A percentile compares a stretch with the other conserved stretches of the same genome.
Evolutionary conservation across 2,113 vertebrate species (phyloP).

Genomic region (Budorcas taxicolor): DNA sequence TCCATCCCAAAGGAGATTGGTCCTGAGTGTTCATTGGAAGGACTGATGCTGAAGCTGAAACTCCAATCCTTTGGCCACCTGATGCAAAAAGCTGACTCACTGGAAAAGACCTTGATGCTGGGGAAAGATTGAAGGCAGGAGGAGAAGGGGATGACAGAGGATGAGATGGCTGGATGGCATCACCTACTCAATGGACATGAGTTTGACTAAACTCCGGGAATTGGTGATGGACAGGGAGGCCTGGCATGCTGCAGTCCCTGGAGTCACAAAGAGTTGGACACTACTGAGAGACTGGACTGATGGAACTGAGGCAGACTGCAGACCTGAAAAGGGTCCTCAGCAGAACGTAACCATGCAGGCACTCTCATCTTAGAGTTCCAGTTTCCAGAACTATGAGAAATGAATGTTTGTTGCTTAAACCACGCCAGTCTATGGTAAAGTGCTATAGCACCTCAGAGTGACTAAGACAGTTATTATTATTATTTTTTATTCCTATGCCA

Average conservation of each 20-base stretch:
- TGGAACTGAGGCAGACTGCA: neutral
- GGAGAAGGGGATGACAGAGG: neutral
- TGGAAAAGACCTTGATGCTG: neutral
- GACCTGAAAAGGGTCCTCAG: neutral
- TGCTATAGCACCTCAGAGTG: neutral
- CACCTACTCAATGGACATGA: neutral
- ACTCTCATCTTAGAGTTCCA: neutral
- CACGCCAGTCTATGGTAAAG: neutral
- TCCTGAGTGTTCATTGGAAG: neutral
- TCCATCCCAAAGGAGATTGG: neutral
- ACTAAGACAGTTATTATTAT: neutral
- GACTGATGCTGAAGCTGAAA: neutral
- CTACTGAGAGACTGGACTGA: rapidly evolving
- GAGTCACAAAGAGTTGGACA: neutral
- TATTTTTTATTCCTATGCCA: neutral
- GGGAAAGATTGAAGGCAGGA: neutral
- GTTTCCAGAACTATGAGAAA: neutral
- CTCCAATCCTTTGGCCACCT: neutral
- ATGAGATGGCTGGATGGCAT: neutral
- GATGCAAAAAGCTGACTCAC: rapidly evolving
- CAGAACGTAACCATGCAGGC: neutral
- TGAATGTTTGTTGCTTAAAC: neutral
- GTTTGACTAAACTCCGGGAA: rapidly evolving
- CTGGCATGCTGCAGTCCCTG: neutral
- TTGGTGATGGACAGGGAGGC: neutral